Evolutionary conservation across 2,888 invertebrate species (phyloP), one percentile per base, ranked within the genome.

Genomic region (Thecocarcelia acutangulata): DNA sequence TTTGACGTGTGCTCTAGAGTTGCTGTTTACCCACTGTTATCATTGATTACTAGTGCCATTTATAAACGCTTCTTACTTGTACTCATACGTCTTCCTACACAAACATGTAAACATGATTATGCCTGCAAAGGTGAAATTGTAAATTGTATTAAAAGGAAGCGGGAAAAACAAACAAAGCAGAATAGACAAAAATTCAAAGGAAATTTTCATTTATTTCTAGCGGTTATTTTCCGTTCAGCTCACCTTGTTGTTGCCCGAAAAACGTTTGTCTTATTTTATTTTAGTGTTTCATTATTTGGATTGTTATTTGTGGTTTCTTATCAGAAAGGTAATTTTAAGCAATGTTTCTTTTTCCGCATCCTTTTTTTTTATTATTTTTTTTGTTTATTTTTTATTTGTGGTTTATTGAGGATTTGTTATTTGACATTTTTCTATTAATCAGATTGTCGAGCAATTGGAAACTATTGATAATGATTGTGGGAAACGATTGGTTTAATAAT

Each of bases 11-110:
- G 77, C 66, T 63, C 24, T 61, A 58, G 21, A 64, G 42, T 24
- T 74, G 70, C 58, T 56, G 77, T 46, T 77, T 69, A 81, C 73
- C 68, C 63, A 69, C 77, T 74, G 73, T 69, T 81, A 81, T 81
- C 77, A 77, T 77, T 74, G 81, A 81, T 77, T 77, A 81, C 73
- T 73, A 50, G 17, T 61, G 15, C 44, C 61, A 19, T 56, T 66
- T 42, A 12, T 52, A 24, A 48, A 73, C 52, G 28, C 54, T 46
- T 59, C 28, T n/a, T 28, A 5, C 48, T 4, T 52, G 0, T n/a
- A 50, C 17, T 9, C 4, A 13, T 68, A 12, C 50, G 33, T 28
- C 15, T 33, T 33, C 33, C 6, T 8, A 8, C 8, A 9, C 33
- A 33, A 33, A 33, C 1, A 17, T 56, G 33, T 33, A 8, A 1